A percentile compares a stretch with the other conserved stretches of the same genome.
These are phyloP conservation scores for Triplophysa bombifrons DNA, from an alignment of 2,797 vertebrate genomes.

Conservation along the genomic window DNA sequence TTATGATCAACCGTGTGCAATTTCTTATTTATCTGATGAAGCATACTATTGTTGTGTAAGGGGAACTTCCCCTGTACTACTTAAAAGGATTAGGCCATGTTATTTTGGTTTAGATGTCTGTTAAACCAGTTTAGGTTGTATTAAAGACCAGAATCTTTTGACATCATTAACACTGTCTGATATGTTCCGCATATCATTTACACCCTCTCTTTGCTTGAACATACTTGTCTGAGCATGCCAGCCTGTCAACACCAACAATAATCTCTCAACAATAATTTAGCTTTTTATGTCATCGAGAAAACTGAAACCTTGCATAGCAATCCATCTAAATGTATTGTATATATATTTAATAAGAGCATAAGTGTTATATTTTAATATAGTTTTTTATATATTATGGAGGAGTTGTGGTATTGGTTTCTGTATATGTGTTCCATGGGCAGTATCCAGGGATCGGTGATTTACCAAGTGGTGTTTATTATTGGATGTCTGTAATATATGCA, in stretches of 20 bases:
- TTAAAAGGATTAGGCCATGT: not conserved
- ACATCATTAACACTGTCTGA: slow-evolving; percentile 38
- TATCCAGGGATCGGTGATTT: not conserved
- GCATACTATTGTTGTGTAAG: slow-evolving; percentile 35
- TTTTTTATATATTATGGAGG: not conserved
- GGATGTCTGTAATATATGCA: slow-evolving; percentile 16
- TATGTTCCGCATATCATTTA: slow-evolving; percentile 26
- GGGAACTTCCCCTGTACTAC: slow-evolving; percentile 19
- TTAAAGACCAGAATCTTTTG: slow-evolving; percentile 36
- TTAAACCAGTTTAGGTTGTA: slow-evolving; percentile 47
- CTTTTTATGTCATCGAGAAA: too few species aligned
- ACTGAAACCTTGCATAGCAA: not conserved
- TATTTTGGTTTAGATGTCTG: slow-evolving; percentile 7
- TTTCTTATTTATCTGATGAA: slow-evolving; percentile 64
- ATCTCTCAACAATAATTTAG: too few species aligned
- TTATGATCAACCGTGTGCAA: slow-evolving; percentile 70
- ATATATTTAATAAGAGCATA: too few species aligned
- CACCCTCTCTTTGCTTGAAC: slow-evolving; percentile 22
- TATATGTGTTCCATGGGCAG: not conserved
- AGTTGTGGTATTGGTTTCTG: not conserved
- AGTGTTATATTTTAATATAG: not conserved
- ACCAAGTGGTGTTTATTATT: slow-evolving; percentile 24
- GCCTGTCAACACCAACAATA: not conserved
- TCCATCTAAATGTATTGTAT: slow-evolving; percentile 2
- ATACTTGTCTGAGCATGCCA: slow-evolving; percentile 39